Percentiles rank a stretch among this genome's conserved stretches.
These are phyloP conservation scores for Hofmannophila pseudospretella DNA, from an alignment of 2,888 invertebrate genomes.

Conservation along the genomic window DNA sequence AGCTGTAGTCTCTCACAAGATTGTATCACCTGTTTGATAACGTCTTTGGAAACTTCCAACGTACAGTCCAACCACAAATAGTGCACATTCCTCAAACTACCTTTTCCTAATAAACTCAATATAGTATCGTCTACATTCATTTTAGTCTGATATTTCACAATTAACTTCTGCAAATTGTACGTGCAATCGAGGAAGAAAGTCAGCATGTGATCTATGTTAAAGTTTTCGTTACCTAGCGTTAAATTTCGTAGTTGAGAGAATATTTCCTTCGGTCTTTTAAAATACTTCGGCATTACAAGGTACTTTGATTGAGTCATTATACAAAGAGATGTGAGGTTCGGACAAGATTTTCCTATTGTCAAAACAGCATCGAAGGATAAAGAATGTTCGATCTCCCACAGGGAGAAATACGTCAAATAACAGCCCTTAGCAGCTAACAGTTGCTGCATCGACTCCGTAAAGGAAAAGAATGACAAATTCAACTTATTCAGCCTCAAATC, in stretches of 20 bases:
- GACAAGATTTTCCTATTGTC: conserved; percentile 57
- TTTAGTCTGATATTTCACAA: conserved; percentile 64
- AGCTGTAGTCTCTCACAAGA: conserved; percentile 50
- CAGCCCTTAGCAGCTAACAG: conserved; percentile 56
- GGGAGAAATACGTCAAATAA: conserved; percentile 63
- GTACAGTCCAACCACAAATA: conserved; percentile 70
- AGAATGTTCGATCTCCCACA: conserved; percentile 67
- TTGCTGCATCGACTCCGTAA: conserved; percentile 53
- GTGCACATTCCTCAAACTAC: conserved; percentile 49
- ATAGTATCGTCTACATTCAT: conserved; percentile 53
- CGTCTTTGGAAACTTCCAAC: conserved; percentile 55
- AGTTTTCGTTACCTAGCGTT: conserved; percentile 64
- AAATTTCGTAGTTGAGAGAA: conserved; percentile 53
- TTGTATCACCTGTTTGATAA: conserved; percentile 55
- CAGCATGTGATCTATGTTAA: conserved; percentile 53
- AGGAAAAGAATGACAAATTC: conserved; percentile 68
- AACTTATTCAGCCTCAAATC: conserved; percentile 52
- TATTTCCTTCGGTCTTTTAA: conserved; percentile 42
- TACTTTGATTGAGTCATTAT: conserved; percentile 63
- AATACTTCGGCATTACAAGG: conserved; percentile 52
- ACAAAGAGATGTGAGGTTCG: conserved; percentile 57
- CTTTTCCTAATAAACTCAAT: conserved; percentile 47
- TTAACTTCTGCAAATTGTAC: conserved; percentile 50
- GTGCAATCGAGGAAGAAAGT: conserved; percentile 60
- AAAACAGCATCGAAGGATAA: conserved; percentile 56